These are phyloP conservation scores for Phrynosoma platyrhinos DNA, from an alignment of 2,113 vertebrate species.

Conservation along the genomic window DNA sequence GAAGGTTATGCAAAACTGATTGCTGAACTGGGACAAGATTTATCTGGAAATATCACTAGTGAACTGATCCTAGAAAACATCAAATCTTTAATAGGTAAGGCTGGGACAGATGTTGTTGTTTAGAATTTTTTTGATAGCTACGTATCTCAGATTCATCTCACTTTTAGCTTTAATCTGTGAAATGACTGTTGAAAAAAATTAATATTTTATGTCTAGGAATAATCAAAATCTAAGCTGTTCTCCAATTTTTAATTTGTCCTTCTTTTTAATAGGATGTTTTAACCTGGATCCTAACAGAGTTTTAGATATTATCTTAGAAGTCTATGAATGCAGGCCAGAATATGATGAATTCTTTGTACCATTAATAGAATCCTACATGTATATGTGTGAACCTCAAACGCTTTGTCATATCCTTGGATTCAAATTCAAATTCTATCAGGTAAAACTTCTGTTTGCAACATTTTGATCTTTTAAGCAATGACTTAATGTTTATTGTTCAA, in stretches of 20 bases:
- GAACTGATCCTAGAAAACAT: conserved; percentile 96
- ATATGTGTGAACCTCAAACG: conserved; percentile 95
- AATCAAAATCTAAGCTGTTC: not conserved
- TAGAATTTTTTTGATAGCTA: not conserved
- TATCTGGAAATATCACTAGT: conserved; percentile 94
- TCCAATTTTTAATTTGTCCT: not conserved
- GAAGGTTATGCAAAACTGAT: conserved; percentile 98
- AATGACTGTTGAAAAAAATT: not conserved
- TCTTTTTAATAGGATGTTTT: conserved; percentile 89
- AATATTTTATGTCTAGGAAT: not conserved
- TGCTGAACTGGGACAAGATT: conserved; percentile 96
- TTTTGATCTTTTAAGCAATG: not conserved
- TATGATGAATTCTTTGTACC: conserved; percentile 97
- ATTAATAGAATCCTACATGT: conserved; percentile 98
- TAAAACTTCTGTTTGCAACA: conserved; percentile 63
- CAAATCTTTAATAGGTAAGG: conserved; percentile 97
- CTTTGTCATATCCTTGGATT: conserved; percentile 99
- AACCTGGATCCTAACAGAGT: conserved; percentile 99
- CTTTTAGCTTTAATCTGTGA: not conserved
- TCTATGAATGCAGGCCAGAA: conserved; percentile 95
- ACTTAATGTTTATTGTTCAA: not conserved
- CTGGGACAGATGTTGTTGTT: not conserved
- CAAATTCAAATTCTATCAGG: conserved; percentile 99
- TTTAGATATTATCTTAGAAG: conserved; percentile 96
- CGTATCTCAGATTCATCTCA: not conserved